Evolutionary conservation across 2,797 vertebrate genomes (phyloP).

Genomic region (Heteromormyrus szaboi): DNA sequence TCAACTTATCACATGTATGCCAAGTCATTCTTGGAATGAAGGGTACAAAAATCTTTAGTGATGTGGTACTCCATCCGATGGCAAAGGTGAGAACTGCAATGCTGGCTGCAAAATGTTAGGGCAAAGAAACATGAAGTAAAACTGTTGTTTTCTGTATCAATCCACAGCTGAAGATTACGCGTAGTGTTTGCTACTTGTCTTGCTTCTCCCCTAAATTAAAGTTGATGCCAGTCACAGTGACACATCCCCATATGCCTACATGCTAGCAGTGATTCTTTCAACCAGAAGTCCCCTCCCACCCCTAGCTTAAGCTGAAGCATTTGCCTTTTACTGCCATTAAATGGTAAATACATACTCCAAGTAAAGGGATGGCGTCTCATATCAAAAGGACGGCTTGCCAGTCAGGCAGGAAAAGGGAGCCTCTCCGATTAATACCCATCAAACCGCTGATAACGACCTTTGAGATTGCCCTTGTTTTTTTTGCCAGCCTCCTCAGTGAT

Average conservation of each 20-base stretch:
- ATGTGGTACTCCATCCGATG: conserved; percentile 18
- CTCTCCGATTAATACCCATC: conserved; percentile 45
- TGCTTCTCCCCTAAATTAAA: conserved; percentile 36
- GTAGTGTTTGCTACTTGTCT: conserved; percentile 12
- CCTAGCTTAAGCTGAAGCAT: background rate
- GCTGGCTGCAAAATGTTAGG: background rate
- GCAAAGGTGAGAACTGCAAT: conserved; percentile 21
- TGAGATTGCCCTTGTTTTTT: conserved; percentile 30
- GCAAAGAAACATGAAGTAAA: background rate
- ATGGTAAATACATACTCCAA: background rate
- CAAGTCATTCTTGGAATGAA: background rate
- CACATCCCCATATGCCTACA: background rate
- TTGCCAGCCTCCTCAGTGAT: conserved; percentile 21
- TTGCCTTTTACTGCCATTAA: conserved; percentile 3
- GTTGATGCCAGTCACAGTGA: conserved; percentile 32
- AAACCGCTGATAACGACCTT: conserved; percentile 40
- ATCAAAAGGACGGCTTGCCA: conserved; percentile 37
- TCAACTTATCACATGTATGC: background rate
- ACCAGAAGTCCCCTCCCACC: conserved; percentile 35
- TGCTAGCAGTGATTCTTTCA: conserved; percentile 14
- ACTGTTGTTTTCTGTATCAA: background rate
- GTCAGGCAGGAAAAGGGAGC: conserved; percentile 18
- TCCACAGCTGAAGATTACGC: background rate
- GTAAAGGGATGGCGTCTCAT: conserved; percentile 32
- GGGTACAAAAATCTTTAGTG: background rate